Conservation (phyloP, 2,888 invertebrate species). For the Notodonta dromedarius region DNA sequence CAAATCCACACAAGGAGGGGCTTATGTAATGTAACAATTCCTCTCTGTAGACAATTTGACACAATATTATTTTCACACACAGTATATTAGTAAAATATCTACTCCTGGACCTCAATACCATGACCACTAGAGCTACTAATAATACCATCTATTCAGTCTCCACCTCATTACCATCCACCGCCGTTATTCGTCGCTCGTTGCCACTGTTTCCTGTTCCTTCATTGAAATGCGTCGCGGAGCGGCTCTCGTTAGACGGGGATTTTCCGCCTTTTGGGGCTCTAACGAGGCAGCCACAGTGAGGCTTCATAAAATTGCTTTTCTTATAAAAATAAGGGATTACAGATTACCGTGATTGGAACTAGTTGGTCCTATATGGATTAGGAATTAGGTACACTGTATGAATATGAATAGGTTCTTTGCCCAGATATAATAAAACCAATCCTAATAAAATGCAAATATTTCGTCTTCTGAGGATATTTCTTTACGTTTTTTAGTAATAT, state of each 20-base stretch:
- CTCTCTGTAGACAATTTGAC: no score
- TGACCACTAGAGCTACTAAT: background rate
- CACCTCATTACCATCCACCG: constrained; percentile 9
- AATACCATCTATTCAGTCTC: background rate
- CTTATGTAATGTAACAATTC: no score
- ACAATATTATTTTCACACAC: no score
- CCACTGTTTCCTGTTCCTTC: constrained; percentile 24
- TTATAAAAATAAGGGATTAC: constrained; percentile 21
- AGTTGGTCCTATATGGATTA: background rate
- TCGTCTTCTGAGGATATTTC: no score
- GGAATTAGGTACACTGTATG: no score
- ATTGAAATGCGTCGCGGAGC: constrained; percentile 48
- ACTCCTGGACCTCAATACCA: no score
- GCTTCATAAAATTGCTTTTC: constrained; percentile 50
- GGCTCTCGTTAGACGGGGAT: constrained; percentile 34
- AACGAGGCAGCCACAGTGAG: constrained; percentile 33
- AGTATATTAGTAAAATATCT: no score
- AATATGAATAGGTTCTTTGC: no score
- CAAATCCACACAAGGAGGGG: no score
- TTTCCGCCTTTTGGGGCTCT: constrained; percentile 47
- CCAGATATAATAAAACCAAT: no score
- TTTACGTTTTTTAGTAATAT: no score
- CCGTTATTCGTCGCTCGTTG: constrained; percentile 15
- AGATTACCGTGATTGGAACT: constrained; percentile 10
- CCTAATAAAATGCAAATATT: no score